Base-by-base conservation (phyloP, 2,113 vertebrate species). In the Osmerus mordax region DNA sequence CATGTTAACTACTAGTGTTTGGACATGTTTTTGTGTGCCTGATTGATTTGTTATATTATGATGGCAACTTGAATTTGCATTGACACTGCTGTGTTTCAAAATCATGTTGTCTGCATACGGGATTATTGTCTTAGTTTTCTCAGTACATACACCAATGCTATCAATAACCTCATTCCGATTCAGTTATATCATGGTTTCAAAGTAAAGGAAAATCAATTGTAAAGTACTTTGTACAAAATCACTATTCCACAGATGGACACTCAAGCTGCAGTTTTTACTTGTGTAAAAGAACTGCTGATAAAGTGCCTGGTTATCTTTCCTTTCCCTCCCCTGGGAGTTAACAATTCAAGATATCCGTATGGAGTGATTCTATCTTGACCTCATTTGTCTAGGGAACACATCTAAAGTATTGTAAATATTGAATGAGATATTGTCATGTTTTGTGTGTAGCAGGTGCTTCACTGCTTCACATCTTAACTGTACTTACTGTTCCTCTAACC, bases 371-470 rank as follows among this genome's bases (percentile, higher is more conserved):
- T 11, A 47, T 11, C 41, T 11, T 47, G 9, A 47, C 41, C 41
- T 47, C 9, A 16, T 61, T 59, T 52, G n/a, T 14, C 55, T 19
- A 18, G 62, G 1, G 3, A 32, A 76, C 61, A 52, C 61, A 69
- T 79, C 69, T 53, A 75, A 78, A 74, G 55, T 32, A 70, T 73
- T 62, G 76, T 83, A 77, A 84, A 88, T 86, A 81, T 72, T 87
- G 67, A 85, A 84, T 82, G 77, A 76, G 80, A 68, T 56, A 28
- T 29, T 23, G 32, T 75, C 70, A 74, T 75, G 65, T 76, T 67
- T 15, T 65, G 55, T 18, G 75, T 79, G 81, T 72, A 52, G 63
- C 64, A 70, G 16, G 65, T 70, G 51, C 71, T 60, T 19, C 63
- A 79, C 76, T 77, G 23, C 23, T 82, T 73, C 23, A 23, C 23